phyloP scores from a whole-genome alignment of 2,113 vertebrate genomes.

The Tricholaema leucomelas region DNA sequence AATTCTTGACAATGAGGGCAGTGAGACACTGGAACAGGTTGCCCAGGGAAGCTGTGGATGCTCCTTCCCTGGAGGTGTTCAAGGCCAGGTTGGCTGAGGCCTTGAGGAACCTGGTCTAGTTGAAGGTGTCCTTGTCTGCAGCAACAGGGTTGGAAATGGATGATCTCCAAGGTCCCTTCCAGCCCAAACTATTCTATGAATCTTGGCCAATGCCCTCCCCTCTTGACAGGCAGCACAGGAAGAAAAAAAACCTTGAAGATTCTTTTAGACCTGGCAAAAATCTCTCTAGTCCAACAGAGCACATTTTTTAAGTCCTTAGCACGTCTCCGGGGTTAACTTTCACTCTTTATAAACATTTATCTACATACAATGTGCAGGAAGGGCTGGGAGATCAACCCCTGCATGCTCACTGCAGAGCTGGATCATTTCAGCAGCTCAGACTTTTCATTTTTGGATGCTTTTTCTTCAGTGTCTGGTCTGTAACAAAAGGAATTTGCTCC shows the following conservation, averaged over 20 bases:
- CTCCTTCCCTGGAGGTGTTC: no score
- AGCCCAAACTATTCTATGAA: no score
- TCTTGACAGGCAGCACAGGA: neutral
- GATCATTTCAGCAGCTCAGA: neutral
- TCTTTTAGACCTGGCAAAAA: neutral
- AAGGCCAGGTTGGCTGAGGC: no score
- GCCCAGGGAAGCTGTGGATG: no score
- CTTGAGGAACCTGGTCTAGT: no score
- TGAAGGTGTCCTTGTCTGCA: no score
- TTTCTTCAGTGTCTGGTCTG: neutral
- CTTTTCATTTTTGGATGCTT: neutral
- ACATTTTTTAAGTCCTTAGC: neutral
- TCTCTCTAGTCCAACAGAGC: neutral
- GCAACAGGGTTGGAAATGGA: no score
- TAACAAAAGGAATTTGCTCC: neutral
- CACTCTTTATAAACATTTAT: neutral
- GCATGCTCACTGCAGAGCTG: neutral
- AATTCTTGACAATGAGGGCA: no score
- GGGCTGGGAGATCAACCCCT: neutral
- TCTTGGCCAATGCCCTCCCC: neutral
- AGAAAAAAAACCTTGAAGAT: neutral
- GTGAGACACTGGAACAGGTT: no score
- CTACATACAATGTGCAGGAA: neutral
- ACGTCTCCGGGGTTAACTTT: neutral
- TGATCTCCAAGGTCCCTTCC: no score